Evolutionary conservation across 2,888 invertebrate genomes (phyloP).

Genomic region (Netelia melanura): DNA sequence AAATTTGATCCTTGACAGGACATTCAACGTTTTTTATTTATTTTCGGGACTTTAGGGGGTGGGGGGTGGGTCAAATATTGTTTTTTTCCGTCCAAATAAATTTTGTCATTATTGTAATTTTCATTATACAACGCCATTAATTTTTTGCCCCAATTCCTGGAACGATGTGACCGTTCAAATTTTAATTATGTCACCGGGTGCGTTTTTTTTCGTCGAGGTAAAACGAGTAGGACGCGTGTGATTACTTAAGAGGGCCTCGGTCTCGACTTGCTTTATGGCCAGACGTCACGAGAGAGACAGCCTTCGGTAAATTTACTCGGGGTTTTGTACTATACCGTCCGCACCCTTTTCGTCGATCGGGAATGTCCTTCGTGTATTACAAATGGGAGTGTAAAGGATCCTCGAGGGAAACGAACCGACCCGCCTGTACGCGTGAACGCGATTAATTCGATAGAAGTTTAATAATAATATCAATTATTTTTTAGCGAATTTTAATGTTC

Average conservation of each 20-base stretch:
- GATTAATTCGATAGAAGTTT: constrained; percentile 27
- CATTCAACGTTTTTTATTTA: too few species aligned
- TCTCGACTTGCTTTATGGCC: constrained; percentile 38
- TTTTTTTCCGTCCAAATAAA: neutral
- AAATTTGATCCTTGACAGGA: too few species aligned
- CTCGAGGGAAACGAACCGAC: constrained; percentile 53
- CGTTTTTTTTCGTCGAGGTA: neutral
- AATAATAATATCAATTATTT: neutral
- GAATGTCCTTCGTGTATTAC: neutral
- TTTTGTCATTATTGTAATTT: neutral
- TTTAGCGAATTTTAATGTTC: neutral
- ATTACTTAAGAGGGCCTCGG: constrained; percentile 34
- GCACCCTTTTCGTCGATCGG: constrained; percentile 11
- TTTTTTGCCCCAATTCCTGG: neutral
- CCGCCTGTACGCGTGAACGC: constrained; percentile 28
- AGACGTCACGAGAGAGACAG: constrained; percentile 42
- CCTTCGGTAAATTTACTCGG: constrained; percentile 17
- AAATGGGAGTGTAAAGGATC: constrained; percentile 27
- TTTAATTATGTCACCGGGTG: constrained; percentile 16
- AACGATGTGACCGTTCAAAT: neutral
- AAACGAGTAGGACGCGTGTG: neutral
- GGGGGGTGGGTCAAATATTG: neutral
- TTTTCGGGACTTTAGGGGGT: too few species aligned
- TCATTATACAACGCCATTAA: neutral
- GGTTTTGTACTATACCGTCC: neutral